These are phyloP conservation scores for Sorex araneus DNA, from an alignment of 2,113 vertebrate species.

Conservation along the genomic window DNA sequence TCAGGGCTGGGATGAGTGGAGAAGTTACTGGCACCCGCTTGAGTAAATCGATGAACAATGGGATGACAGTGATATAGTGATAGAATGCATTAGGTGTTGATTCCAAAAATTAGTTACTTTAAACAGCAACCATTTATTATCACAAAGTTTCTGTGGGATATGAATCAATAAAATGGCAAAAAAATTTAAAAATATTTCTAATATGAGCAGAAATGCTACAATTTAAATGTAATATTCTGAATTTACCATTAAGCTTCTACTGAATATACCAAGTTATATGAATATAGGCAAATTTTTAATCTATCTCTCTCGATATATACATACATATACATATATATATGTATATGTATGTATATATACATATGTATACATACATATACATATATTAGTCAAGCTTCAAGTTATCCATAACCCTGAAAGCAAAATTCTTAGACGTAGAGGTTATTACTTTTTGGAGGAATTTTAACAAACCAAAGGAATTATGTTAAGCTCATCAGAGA, in stretches of 20 bases:
- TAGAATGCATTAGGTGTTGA: background rate
- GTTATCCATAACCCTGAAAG: slow-evolving; percentile 16
- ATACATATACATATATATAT: background rate
- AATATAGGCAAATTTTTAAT: background rate
- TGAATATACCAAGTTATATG: background rate
- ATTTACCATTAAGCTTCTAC: background rate
- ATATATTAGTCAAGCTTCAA: background rate
- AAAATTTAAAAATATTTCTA: slow-evolving; percentile 39
- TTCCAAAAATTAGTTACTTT: background rate
- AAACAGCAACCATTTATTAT: background rate
- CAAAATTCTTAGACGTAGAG: slow-evolving; percentile 26
- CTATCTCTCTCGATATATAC: too few species aligned
- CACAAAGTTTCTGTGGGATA: background rate
- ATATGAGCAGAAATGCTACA: background rate
- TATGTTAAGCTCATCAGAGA: background rate
- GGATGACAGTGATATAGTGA: too few species aligned
- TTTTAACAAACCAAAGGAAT: slow-evolving; percentile 50
- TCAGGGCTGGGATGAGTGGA: too few species aligned
- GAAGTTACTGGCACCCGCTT: too few species aligned
- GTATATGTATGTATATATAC: too few species aligned
- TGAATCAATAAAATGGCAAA: background rate
- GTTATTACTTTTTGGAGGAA: slow-evolving; percentile 27
- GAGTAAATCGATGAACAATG: too few species aligned
- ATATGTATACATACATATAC: slow-evolving; percentile 9
- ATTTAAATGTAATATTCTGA: slow-evolving; percentile 44